Evolutionary conservation across 1,140 invertebrate species (phyloP), one percentile per base, ranked within the genome.

Genomic region (Leptopilina clavipes): DNA sequence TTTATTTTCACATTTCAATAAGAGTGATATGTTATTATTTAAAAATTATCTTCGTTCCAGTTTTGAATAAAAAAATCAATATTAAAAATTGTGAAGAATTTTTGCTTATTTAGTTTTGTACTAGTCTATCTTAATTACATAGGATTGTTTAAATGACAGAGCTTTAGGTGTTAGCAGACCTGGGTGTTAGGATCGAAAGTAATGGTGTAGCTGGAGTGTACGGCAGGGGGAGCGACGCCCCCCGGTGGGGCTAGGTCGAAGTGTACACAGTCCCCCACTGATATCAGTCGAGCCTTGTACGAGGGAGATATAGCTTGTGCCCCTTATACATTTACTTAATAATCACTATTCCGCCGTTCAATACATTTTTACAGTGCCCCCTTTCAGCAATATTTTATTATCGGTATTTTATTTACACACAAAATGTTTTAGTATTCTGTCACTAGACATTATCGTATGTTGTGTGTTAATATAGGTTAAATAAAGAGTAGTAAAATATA

Each of bases 231-330:
- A 31, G 22, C 11, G 25, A 65, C 59, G 59, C 59, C 59, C 59
- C 59, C 59, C 59, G 22, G 59, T 25, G 59, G 59, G 59, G 59
- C 25, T 65, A 25, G 59, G 22, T 22, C 59, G 59, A 65, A 65
- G 59, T 65, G 59, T 31, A 59, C 18, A 19, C 76, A 89, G 86
- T 88, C 87, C 87, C 87, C 88, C 87, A 82, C 86, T 89, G 87
- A 88, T 88, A 89, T 87, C 87, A 87, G 86, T 88, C 88, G 86
- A 82, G 82, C 85, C 84, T 86, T 84, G 84, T 80, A 82, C 86
- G 84, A 89, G 87, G 87, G 87, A 88, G 88, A 84, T 85, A 82
- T 81, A 88, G 80, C 80, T 79, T 77, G 85, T 86, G 82, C 84
- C 85, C 85, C 85, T 83, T 75, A 79, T 75, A 45, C 78, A 72